Evolutionary conservation across 2,888 invertebrate species (phyloP).

Genomic region (Tineola bisselliella): DNA sequence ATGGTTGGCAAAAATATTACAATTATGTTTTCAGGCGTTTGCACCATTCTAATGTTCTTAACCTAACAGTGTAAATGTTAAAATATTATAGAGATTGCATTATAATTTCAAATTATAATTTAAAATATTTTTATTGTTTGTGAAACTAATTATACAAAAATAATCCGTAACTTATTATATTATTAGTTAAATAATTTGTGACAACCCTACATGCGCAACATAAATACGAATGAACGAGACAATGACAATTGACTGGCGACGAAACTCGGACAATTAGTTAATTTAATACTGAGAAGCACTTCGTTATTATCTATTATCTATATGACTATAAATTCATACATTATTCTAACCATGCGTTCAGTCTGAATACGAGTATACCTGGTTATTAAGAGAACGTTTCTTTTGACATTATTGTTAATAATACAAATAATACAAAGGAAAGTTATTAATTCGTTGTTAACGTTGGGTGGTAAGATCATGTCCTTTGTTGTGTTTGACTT

Average conservation of each 20-base stretch:
- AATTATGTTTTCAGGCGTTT: no score
- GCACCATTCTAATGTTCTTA: no score
- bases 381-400: neutral
- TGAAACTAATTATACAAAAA: no score
- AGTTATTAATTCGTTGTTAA: neutral
- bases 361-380: neutral
- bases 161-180: no score
- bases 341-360: neutral
- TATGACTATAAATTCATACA: neutral
- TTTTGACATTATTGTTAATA: neutral
- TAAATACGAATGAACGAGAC: conserved; percentile 44
- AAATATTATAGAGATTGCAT: no score
- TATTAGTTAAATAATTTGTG: neutral
- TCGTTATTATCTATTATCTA: neutral
- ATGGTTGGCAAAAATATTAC: neutral
- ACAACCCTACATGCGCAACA: conserved; percentile 15
- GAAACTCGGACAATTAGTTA: conserved; percentile 47
- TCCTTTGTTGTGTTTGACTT: neutral
- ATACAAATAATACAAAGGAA: neutral
- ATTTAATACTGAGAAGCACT: conserved; percentile 30
- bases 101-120: no score
- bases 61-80: no score
- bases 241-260: conserved; percentile 44
- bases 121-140: no score
- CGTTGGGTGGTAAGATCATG: conserved; percentile 4